Percentiles rank a stretch among this genome's conserved stretches.
phyloP scores from a whole-genome alignment of 2,113 vertebrate genomes.

The Columba livia region DNA sequence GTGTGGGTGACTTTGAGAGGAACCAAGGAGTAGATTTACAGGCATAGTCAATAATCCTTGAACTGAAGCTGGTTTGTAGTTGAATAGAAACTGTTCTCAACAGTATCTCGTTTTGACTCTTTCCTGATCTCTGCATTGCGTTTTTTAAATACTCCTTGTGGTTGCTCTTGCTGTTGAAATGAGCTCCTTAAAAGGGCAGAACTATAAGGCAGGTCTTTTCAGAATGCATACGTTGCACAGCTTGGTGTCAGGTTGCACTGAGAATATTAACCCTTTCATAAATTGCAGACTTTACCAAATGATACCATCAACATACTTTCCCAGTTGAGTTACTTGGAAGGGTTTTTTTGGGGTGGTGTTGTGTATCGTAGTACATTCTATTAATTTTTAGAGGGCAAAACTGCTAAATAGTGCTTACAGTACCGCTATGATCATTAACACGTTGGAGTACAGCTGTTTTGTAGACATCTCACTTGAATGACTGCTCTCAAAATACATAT shows the following conservation, averaged over 20 bases:
- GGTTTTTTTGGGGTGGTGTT: background rate
- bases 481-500: background rate
- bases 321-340: background rate
- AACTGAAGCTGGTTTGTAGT: background rate
- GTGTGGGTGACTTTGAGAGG: background rate
- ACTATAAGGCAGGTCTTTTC: background rate
- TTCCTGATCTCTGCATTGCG: background rate
- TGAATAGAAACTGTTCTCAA: background rate
- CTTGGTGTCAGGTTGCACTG: background rate
- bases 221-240: accelerated
- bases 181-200: background rate
- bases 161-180: background rate
- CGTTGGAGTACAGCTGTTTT: background rate
- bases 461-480: background rate
- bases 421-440: background rate
- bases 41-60: background rate
- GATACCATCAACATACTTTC: background rate
- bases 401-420: background rate
- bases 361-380: background rate
- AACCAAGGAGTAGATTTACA: background rate
- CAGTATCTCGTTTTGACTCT: background rate
- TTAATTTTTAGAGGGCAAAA: background rate
- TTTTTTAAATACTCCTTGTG: background rate
- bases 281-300: background rate
- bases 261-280: background rate